Percentiles rank a stretch among this genome's conserved stretches.
Conservation (phyloP, 2,797 vertebrate species). For the Thamnophis elegans region DNA sequence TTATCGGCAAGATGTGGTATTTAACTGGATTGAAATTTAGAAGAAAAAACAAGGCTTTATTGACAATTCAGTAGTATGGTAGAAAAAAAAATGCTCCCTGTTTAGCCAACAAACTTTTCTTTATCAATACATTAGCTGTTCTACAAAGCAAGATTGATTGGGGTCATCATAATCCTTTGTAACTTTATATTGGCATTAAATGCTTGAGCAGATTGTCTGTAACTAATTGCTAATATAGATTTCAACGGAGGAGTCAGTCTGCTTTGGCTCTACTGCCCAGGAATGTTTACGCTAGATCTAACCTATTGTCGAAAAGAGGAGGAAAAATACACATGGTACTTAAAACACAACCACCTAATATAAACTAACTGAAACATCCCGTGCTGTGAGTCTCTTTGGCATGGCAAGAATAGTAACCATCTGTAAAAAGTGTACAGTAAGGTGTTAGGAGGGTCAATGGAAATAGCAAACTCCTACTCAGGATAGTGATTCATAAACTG, state of each 20-base stretch:
- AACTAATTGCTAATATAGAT: slow-evolving; percentile 32
- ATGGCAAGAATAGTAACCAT: background rate
- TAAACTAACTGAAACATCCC: slow-evolving; percentile 8
- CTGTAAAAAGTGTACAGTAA: background rate
- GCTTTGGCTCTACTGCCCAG: background rate
- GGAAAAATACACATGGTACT: background rate
- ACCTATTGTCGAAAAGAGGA: slow-evolving; percentile 13
- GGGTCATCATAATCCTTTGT: background rate
- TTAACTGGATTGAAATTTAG: slow-evolving; percentile 44
- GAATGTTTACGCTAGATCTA: background rate
- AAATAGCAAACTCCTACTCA: background rate
- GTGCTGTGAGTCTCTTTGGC: background rate
- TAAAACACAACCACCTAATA: background rate
- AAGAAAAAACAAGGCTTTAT: slow-evolving; percentile 30
- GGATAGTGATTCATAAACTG: background rate
- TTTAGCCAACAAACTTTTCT: background rate
- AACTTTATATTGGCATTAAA: slow-evolving; percentile 26
- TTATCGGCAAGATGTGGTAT: slow-evolving; percentile 25
- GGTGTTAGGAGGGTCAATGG: background rate
- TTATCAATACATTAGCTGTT: background rate
- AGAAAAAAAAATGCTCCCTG: background rate
- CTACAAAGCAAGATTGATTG: background rate
- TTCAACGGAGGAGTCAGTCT: background rate
- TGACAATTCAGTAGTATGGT: slow-evolving; percentile 9
- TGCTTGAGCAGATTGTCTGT: slow-evolving; percentile 21